Base-by-base conservation (phyloP, 2,888 invertebrate species). In the Vandiemenella viatica region DNA sequence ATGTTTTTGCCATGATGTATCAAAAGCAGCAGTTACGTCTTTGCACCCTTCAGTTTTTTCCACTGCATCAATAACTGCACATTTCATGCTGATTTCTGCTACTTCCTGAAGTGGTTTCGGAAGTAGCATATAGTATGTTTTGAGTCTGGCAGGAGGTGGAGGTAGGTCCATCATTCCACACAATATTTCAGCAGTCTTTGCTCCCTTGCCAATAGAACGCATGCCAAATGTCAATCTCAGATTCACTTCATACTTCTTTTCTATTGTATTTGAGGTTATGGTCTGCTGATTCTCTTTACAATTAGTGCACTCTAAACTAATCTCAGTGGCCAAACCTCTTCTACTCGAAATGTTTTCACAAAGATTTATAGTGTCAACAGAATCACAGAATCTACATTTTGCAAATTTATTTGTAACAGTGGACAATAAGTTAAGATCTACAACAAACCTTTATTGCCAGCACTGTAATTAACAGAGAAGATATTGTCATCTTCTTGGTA, bases 1-100 rank as follows among this genome's bases (percentile, higher is more conserved):
- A 3, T 32, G 16, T 15, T 45, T 26, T 37, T 45, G 45, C 45
- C 37, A 26, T 4, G 45, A 45, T 18, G 32, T 20, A 45, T 45
- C 45, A 5, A 45, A 45, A 26, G 45, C 45, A n/a, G 19, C n/a
- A 37, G 26, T 32, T 18, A 45, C 10, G 8, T 13, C 13, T 43
- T 1, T 43, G 8, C 43, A 7, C 2, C 23, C 3, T 15, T 43
- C 32, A 3, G n/a, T n/a, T n/a, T n/a, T n/a, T n/a, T n/a, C n/a
- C n/a, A n/a, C n/a, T n/a, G n/a, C n/a, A n/a, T n/a, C n/a, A n/a
- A n/a, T n/a, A n/a, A n/a, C n/a, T n/a, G n/a, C n/a, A n/a, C n/a
- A n/a, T n/a, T n/a, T n/a, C n/a, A n/a, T n/a, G n/a, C n/a, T n/a
- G n/a, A n/a, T n/a, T n/a, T n/a, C n/a, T n/a, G n/a, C n/a, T n/a